Base-by-base conservation (phyloP, 2,797 vertebrate species). In the Hipposideros larvatus region DNA sequence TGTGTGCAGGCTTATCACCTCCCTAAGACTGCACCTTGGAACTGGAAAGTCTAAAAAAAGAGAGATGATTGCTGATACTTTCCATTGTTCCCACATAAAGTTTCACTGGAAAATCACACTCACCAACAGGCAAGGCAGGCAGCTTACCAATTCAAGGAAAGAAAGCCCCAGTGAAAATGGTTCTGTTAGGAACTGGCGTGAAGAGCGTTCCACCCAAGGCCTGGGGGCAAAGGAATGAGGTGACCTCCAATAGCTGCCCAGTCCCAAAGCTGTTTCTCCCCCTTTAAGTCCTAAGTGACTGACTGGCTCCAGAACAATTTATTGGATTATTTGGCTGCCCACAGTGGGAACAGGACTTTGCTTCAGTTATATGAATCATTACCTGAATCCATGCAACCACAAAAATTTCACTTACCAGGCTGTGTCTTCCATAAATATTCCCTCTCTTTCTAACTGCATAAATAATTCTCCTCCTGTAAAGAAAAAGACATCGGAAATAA, bases 391-490 rank as follows among this genome's bases (percentile, higher is more conserved):
- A 97, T 87, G 93, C 80, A 96, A 96, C 95, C 95, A 97, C 46
- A 92, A 92, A 97, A 97, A 97, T 65, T 97, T 91, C 75, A 94
- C 99, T 99, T 98, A 99, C 99, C 99, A 99, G 97, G 99, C 99
- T 31, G 99, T 99, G 98, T 99, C 99, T 98, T 99, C 99, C 99
- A 99, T 99, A 98, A 99, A 99, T 98, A 99, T 99, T 96, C 99
- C 99, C 97, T 99, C 99, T 98, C 99, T 99, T 98, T 99, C 99
- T 98, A 99, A 99, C 99, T 99, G 99, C 99, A 99, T 99, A 98
- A 99, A 99, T 87, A 99, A 99, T 98, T 99, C 99, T 98, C 99
- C 99, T 98, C 99, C 99, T 99, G 97, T 71, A 97, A 97, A 15
- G 2, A 96, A 97, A 89, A 95, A 97, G 22, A 87, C 16, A 87